Conservation (phyloP, 2,797 vertebrate genomes). For the Paedocypris micromegethes region DNA sequence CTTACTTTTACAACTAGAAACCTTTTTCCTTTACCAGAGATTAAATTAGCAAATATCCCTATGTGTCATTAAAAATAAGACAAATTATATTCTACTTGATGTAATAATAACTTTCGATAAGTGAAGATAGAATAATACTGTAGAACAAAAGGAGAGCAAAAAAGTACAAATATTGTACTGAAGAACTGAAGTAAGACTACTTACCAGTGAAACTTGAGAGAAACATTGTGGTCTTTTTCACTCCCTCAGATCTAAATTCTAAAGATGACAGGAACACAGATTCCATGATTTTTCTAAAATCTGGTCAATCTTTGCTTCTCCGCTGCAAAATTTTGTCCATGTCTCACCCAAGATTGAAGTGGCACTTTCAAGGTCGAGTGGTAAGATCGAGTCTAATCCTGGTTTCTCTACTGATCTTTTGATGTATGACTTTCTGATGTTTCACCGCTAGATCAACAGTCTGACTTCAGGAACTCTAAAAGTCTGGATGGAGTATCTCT, state of each 20-base stretch:
- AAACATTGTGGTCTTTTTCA: neutral
- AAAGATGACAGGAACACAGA: neutral
- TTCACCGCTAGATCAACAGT: conserved; percentile 26
- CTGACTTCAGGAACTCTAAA: rapidly evolving
- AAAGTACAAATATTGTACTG: too few species aligned
- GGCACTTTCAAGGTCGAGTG: conserved; percentile 40
- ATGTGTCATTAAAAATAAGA: too few species aligned
- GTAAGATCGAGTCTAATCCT: conserved; percentile 20
- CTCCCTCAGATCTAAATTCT: conserved; percentile 50
- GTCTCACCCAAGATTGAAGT: rapidly evolving
- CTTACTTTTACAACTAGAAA: too few species aligned
- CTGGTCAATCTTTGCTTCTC: conserved; percentile 61
- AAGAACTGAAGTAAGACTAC: too few species aligned
- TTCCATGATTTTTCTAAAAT: conserved; percentile 49
- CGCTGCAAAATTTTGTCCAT: conserved; percentile 39
- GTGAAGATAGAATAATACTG: too few species aligned
- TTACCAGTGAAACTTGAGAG: too few species aligned
- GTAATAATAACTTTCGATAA: too few species aligned
- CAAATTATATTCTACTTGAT: too few species aligned
- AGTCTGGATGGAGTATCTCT: conserved; percentile 25
- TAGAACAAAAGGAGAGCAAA: too few species aligned
- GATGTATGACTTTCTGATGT: conserved; percentile 3
- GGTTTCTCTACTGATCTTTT: neutral
- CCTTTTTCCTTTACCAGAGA: too few species aligned
- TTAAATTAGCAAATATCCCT: too few species aligned